A percentile compares a stretch with the other conserved stretches of the same genome.
These are phyloP conservation scores for Smittia aterrima DNA, from an alignment of 2,888 invertebrate genomes.

Conservation along the genomic window DNA sequence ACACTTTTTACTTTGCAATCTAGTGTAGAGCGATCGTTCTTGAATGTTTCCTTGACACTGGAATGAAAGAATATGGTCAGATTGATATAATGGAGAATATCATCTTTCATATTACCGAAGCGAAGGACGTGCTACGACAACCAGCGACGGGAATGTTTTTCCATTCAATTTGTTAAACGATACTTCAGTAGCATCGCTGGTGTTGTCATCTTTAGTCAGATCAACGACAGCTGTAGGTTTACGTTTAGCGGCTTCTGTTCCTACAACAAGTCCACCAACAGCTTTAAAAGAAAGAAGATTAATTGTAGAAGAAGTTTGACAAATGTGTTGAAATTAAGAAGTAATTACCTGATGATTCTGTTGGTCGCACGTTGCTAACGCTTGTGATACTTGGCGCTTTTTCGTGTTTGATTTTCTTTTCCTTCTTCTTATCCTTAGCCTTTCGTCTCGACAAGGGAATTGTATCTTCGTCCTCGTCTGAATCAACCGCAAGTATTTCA, in stretches of 20 bases:
- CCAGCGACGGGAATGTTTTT: slow-evolving; percentile 82
- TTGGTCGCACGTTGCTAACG: slow-evolving; percentile 58
- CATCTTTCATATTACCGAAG: too few relatives aligned
- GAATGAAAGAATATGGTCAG: too few relatives aligned
- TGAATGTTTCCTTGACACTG: slow-evolving; percentile 64
- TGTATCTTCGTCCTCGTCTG: slow-evolving; percentile 27
- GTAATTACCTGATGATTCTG: slow-evolving; percentile 70
- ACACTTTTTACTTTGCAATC: slow-evolving; percentile 81
- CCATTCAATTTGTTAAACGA: slow-evolving; percentile 73
- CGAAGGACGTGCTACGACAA: slow-evolving; percentile 78
- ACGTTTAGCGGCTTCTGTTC: slow-evolving; percentile 56
- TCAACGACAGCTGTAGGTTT: slow-evolving; percentile 59
- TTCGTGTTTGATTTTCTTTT: slow-evolving; percentile 55
- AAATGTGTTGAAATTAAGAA: too few relatives aligned
- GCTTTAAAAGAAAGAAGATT: too few relatives aligned
- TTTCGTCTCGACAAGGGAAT: slow-evolving; percentile 26
- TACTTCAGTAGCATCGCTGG: slow-evolving; percentile 70
- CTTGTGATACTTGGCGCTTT: slow-evolving; percentile 47
- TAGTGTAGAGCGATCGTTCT: slow-evolving; percentile 61
- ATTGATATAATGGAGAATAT: too few relatives aligned
- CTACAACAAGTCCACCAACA: slow-evolving; percentile 69
- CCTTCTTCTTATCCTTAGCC: slow-evolving; percentile 48
- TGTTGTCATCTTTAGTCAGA: slow-evolving; percentile 62
- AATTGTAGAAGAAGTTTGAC: too few relatives aligned
- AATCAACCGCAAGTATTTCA: slow-evolving; percentile 23